Base-by-base conservation (phyloP, 2,888 invertebrate genomes). In the Tiliacea aurago region DNA sequence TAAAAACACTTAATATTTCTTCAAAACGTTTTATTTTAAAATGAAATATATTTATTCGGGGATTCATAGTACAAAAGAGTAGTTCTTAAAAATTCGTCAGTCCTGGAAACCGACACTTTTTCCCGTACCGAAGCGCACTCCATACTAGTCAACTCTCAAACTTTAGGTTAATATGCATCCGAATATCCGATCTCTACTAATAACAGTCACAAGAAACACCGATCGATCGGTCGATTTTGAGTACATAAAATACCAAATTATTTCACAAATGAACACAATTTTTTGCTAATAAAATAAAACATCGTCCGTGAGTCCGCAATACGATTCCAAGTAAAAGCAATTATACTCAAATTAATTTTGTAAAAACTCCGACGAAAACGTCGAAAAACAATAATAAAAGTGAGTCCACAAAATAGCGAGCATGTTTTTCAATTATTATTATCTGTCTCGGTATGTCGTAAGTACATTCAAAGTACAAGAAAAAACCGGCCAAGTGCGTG, bases 401-500 rank as follows among this genome's bases (percentile, higher is more conserved):
- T 41, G 59, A 62, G 20, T 33, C 20, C 41, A 65, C 37, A 80
- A 78, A 86, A 79, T 76, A 59, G 55, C 70, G 62, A 65, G 49
- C 53, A 62, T 56, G 67, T 70, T 68, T 78, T 72, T 65, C 74
- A 41, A 43, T 63, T 68, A 81, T 58, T 67, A 78, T 70, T 81
- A 75, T 74, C 84, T 71, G 72, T 73, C 41, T 72, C 64, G 74
- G 53, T 55, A 62, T 71, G 72, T 70, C 59, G 82, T 73, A 72
- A 83, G 64, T 75, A 82, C 74, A 56, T 86, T 86, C 73, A 49
- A 68, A 66, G 61, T 59, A 72, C 73, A 74, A 77, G n/a, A 63
- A 70, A 76, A 73, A 6, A 37, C 28, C 28, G 6, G 37, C 37
- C 37, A 37, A 37, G 37, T 37, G 37, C 37, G 4, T 5, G 2